Conservation (phyloP, 1,140 invertebrate genomes). For the honey bee (Apis mellifera) region Amel_HAv3.1 CM009941.2:12194501-12195000, state of each 20-base stretch:
- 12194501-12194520: neutral
- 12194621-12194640: neutral
- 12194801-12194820: conserved; percentile 53
- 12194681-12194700: neutral
- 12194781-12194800: conserved; percentile 17
- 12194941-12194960: conserved; percentile 45
- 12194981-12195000: conserved; percentile 61
- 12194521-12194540: conserved; percentile 1
- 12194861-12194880: conserved; percentile 55
- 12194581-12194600: neutral
- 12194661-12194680: neutral
- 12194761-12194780: conserved; percentile 8
- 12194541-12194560: conserved; percentile 31
- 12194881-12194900: conserved; percentile 39
- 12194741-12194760: neutral
- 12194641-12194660: conserved; percentile 28
- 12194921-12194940: conserved; percentile 36
- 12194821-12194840: conserved; percentile 68
- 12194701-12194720: neutral
- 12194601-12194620: neutral
- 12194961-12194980: conserved; percentile 48
- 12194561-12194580: conserved; percentile 6
- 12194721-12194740: conserved; percentile 1
- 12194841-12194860: conserved; percentile 72
- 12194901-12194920: conserved; percentile 47